phyloP scores from a whole-genome alignment of 1,140 invertebrate genomes.

The Pogonomyrmex californicus region DNA sequence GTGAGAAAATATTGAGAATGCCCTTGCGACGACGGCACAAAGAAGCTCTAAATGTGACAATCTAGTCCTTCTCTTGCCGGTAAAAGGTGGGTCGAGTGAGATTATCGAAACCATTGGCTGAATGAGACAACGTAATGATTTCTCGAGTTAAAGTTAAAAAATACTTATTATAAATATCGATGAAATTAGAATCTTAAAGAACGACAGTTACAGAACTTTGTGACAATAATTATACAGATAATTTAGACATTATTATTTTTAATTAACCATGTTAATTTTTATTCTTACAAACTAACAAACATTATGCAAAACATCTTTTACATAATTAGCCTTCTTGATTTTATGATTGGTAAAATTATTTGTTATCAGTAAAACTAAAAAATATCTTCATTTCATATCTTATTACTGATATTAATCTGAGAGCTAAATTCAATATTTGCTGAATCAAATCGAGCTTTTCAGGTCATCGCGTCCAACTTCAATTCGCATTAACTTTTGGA shows the following conservation, averaged over 20 bases:
- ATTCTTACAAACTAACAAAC: neutral
- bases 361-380: too few species aligned
- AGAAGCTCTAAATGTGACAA: conserved; percentile 48
- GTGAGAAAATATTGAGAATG: conserved; percentile 73
- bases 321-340: neutral
- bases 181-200: neutral
- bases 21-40: conserved; percentile 11
- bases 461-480: conserved; percentile 29
- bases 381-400: neutral
- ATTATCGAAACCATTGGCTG: neutral
- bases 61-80: conserved; percentile 26
- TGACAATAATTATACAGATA: neutral
- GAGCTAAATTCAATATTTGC: conserved; percentile 3
- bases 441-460: conserved; percentile 25
- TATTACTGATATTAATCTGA: conserved; percentile 26
- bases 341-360: neutral
- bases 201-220: neutral
- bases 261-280: conserved; percentile 7
- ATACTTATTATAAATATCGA: neutral
- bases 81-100: conserved; percentile 23
- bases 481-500: conserved; percentile 36
- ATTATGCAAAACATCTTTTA: neutral
- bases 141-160: neutral
- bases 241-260: neutral
- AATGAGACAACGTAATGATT: neutral